Evolutionary conservation across 2,797 vertebrate genomes (phyloP).

Genomic region (Pantherophis vulpinus): DNA sequence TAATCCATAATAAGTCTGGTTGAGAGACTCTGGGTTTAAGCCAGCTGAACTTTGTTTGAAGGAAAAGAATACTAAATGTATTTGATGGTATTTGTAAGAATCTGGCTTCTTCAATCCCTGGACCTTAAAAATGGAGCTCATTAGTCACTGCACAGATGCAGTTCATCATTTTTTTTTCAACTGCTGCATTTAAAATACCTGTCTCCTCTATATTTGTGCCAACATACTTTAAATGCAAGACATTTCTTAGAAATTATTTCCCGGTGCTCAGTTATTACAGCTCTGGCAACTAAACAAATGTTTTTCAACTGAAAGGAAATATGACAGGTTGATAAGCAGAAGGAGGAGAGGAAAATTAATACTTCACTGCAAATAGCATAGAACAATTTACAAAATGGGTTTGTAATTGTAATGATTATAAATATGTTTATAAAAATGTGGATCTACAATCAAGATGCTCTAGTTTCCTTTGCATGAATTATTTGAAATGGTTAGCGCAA

Average conservation of each 20-base stretch:
- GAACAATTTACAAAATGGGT: background rate
- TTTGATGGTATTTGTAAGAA: slow-evolving; percentile 72
- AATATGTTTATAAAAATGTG: background rate
- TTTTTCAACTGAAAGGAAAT: slow-evolving; percentile 28
- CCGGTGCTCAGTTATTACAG: slow-evolving; percentile 37
- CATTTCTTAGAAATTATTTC: slow-evolving; percentile 62
- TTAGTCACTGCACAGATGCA: slow-evolving; percentile 49
- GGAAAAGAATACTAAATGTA: slow-evolving; percentile 68
- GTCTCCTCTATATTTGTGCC: slow-evolving; percentile 46
- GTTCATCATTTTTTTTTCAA: slow-evolving; percentile 58
- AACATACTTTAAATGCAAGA: slow-evolving; percentile 48
- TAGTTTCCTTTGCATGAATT: slow-evolving; percentile 10
- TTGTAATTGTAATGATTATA: background rate
- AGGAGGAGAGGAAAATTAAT: slow-evolving; percentile 3
- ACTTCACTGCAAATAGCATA: slow-evolving; percentile 1
- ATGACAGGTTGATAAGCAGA: slow-evolving; percentile 15
- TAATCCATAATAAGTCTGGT: slow-evolving; percentile 73
- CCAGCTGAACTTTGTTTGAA: slow-evolving; percentile 70
- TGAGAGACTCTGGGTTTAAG: slow-evolving; percentile 68
- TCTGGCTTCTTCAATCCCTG: slow-evolving; percentile 61
- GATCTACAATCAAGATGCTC: background rate
- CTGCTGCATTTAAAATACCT: slow-evolving; percentile 40
- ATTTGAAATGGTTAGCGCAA: background rate
- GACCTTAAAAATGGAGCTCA: slow-evolving; percentile 66
- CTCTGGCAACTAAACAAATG: slow-evolving; percentile 37